Evolutionary conservation across 1,140 invertebrate genomes (phyloP), one percentile per base, ranked within the genome.

Genomic region (Meteorus sp.): DNA sequence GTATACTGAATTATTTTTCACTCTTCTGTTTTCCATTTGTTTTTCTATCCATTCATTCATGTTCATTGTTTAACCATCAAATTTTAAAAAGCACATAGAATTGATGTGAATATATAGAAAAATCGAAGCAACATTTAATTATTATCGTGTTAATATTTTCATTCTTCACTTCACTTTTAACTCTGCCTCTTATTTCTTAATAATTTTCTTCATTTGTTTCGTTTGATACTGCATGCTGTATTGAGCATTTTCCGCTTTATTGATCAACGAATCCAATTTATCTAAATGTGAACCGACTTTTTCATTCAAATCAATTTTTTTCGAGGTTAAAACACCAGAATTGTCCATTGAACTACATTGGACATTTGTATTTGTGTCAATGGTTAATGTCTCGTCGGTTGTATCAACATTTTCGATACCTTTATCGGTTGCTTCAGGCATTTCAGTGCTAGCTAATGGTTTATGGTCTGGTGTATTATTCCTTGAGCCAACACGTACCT

Each of bases 131-230:
- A 29, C 27, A 29, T 5, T 29, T 9, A 29, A 29, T 29, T 29
- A 5, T 29, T 29, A 9, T 29, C 27, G 4, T 29, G 9, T 29
- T 9, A 29, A 29, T 29, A 29, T 5, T 5, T n/a, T n/a, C n/a
- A n/a, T n/a, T n/a, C n/a, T n/a, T n/a, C n/a, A n/a, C n/a, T n/a
- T n/a, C n/a, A n/a, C n/a, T n/a, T n/a, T n/a, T n/a, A n/a, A n/a
- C n/a, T n/a, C n/a, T n/a, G n/a, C n/a, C n/a, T n/a, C n/a, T 65
- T 59, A 61, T 50, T 59, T 61, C 15, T 60, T 60, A 45, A 53
- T 50, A 35, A 88, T 81, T 52, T 80, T 80, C 56, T 83, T 84
- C 85, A 90, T 89, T 72, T 89, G 85, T 68, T 88, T 88, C n/a
- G 84, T 86, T 69, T 90, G 88, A 64, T 85, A 78, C 4, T 82